phyloP scores from a whole-genome alignment of 2,113 vertebrate genomes.

The Thamnaconus septentrionalis region DNA sequence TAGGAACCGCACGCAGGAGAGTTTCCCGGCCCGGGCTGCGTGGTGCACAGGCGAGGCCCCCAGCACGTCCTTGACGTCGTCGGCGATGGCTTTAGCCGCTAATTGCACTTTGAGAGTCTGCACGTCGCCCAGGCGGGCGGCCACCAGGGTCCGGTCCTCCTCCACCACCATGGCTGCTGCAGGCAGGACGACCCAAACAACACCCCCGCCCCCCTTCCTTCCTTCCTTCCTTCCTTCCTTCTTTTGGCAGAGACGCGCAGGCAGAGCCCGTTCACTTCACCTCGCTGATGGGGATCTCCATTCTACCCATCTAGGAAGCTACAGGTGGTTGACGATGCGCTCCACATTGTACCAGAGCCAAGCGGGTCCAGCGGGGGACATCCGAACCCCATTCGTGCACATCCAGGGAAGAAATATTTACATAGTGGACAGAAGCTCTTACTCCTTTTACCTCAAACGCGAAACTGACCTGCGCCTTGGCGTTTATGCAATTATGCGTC shows the following conservation, averaged over 20 bases:
- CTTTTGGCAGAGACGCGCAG: too few relatives aligned
- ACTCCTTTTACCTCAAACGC: too few relatives aligned
- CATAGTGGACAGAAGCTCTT: constrained; percentile 9
- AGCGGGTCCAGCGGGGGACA: neutral
- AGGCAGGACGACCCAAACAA: constrained; percentile 5
- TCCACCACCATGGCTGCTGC: constrained; percentile 78
- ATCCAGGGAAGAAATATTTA: neutral
- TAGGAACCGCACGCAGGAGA: constrained; percentile 85
- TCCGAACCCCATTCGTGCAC: neutral
- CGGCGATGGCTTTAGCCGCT: constrained; percentile 68
- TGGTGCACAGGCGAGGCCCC: constrained; percentile 88
- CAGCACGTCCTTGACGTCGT: constrained; percentile 79
- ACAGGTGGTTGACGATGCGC: neutral
- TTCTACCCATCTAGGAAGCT: too few relatives aligned
- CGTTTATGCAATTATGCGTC: too few relatives aligned
- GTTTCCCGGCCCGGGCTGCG: constrained; percentile 86
- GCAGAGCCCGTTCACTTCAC: constrained; percentile 26
- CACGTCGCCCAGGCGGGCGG: constrained; percentile 85
- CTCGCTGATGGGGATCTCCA: constrained; percentile 13
- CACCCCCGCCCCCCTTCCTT: neutral
- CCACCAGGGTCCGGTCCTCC: constrained; percentile 76
- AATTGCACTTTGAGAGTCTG: constrained; percentile 77
- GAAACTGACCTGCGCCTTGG: too few relatives aligned
- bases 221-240: neutral
- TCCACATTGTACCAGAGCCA: constrained; percentile 22